Evolutionary conservation across 2,888 invertebrate genomes (phyloP).

Genomic region (Lamproptera curius): DNA sequence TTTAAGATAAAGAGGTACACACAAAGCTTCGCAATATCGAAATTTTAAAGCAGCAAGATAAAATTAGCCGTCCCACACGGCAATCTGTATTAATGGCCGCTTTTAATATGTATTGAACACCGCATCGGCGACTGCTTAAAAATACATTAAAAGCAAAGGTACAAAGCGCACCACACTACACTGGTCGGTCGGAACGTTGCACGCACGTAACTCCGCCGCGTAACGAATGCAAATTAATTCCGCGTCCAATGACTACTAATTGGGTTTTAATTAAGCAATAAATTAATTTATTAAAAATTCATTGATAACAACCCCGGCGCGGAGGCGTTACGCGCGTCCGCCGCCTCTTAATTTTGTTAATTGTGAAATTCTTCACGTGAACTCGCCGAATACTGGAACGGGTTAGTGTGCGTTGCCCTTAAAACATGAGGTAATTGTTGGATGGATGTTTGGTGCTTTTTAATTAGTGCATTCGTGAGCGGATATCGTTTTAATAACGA

Average conservation of each 20-base stretch:
- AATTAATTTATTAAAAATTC: constrained; percentile 72
- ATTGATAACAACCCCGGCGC: constrained; percentile 48
- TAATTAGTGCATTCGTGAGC: constrained; percentile 21
- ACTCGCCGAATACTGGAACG: constrained; percentile 47
- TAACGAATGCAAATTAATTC: constrained; percentile 38
- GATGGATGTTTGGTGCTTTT: constrained; percentile 21
- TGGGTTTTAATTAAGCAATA: constrained; percentile 63
- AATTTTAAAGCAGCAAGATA: too few relatives aligned
- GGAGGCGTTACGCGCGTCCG: constrained; percentile 27
- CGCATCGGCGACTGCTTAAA: constrained; percentile 3
- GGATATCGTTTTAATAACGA: constrained; percentile 4
- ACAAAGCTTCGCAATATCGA: too few relatives aligned
- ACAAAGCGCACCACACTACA: too few relatives aligned
- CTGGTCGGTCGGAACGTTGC: constrained; percentile 5
- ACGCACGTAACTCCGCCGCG: constrained; percentile 14
- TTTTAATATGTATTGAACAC: neutral
- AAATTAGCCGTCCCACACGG: too few relatives aligned
- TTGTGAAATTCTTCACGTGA: constrained; percentile 46
- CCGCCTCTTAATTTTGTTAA: constrained; percentile 44
- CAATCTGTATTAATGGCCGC: too few relatives aligned
- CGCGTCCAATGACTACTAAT: constrained; percentile 53
- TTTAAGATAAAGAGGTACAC: too few relatives aligned
- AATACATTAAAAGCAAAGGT: constrained; percentile 10
- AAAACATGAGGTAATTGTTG: constrained; percentile 27
- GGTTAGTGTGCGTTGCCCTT: constrained; percentile 30